These are phyloP conservation scores for Anser brachyrhynchus DNA, from an alignment of 2,113 vertebrate species.

Conservation along the genomic window DNA sequence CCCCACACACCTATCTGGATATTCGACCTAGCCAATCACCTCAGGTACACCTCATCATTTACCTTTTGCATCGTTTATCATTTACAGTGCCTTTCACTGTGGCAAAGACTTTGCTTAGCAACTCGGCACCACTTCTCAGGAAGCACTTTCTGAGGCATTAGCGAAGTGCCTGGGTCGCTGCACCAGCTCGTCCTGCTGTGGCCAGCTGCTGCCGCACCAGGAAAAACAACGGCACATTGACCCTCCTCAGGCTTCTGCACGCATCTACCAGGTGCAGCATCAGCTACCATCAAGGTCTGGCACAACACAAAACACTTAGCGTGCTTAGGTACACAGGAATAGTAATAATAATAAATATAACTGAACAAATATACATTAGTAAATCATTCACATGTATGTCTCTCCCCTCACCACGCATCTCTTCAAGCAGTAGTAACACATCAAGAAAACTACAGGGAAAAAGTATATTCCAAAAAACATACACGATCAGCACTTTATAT, in stretches of 20 bases:
- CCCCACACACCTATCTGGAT: accelerated
- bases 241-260: background rate
- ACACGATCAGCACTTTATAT: too few species aligned
- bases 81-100: accelerated
- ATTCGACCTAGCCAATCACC: background rate
- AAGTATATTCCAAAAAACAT: background rate
- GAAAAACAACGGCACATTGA: background rate
- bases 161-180: background rate
- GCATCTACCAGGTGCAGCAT: background rate
- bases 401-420: background rate
- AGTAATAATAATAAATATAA: background rate
- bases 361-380: background rate
- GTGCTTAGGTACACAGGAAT: background rate
- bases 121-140: background rate
- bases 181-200: background rate
- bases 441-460: background rate
- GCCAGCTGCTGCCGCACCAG: background rate
- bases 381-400: background rate
- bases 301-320: accelerated
- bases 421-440: accelerated
- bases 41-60: background rate
- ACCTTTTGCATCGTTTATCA: background rate
- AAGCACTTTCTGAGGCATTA: background rate
- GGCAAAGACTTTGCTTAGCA: slow-evolving; percentile 23
- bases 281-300: accelerated